Evolutionary conservation across 2,797 vertebrate species (phyloP).

Genomic region (Enteromius thamalakanensis): DNA sequence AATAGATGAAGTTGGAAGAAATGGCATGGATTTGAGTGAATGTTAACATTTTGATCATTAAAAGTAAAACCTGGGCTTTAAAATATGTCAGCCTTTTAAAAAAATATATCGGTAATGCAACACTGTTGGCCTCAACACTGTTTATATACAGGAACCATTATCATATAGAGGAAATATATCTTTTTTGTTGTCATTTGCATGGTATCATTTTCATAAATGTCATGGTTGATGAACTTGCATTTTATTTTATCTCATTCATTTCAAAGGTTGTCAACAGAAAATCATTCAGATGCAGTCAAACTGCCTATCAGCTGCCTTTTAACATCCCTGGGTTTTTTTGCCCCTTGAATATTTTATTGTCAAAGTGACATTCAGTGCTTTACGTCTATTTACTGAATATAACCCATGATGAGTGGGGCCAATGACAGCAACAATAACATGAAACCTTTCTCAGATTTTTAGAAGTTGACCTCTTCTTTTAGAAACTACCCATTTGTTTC

Average conservation of each 20-base stretch:
- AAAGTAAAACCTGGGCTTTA: constrained; percentile 26
- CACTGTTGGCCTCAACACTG: constrained; percentile 19
- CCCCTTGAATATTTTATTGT: constrained; percentile 79
- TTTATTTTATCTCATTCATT: constrained; percentile 9
- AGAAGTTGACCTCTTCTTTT: constrained; percentile 89
- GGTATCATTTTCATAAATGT: constrained; percentile 20
- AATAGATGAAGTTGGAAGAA: constrained; percentile 20
- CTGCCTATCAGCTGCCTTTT: constrained; percentile 66
- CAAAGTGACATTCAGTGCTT: constrained; percentile 87
- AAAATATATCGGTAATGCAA: constrained; percentile 13
- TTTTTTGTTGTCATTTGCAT: constrained; percentile 25
- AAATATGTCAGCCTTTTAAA: constrained; percentile 28
- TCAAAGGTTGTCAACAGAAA: constrained; percentile 41
- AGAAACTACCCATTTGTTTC: constrained; percentile 89
- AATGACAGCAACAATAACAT: constrained; percentile 56
- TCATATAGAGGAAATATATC: constrained; percentile 13
- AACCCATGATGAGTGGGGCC: constrained; percentile 45
- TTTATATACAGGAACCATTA: constrained; percentile 23
- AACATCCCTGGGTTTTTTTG: constrained; percentile 76
- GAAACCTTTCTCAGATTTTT: constrained; percentile 71
- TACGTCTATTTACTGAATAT: constrained; percentile 64
- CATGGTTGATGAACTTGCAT: constrained; percentile 18
- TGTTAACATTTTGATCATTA: constrained; percentile 43
- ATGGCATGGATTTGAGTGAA: constrained; percentile 27
- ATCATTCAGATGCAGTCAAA: constrained; percentile 56